Conservation (phyloP, 2,113 vertebrate species). For the Strix uralensis region DNA sequence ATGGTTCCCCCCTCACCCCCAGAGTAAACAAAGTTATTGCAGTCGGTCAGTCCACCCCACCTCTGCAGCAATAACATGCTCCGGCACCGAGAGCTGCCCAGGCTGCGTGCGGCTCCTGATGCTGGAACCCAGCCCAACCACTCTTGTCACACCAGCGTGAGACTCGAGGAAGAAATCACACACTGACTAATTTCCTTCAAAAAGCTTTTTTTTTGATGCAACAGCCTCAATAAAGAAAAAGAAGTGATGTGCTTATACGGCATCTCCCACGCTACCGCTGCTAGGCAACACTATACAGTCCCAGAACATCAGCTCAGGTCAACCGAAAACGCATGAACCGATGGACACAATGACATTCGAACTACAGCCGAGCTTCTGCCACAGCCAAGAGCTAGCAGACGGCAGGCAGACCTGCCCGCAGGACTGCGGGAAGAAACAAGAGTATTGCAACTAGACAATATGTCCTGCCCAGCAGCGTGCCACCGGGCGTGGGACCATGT, state of each 20-base stretch:
- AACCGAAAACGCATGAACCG: rapidly evolving
- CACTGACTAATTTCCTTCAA: slow-evolving; percentile 3
- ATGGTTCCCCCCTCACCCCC: not conserved
- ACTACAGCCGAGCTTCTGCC: not conserved
- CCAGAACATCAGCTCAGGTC: not conserved
- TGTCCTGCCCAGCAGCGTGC: not conserved
- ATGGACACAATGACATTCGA: rapidly evolving
- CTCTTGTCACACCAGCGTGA: not conserved
- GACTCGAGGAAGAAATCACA: not conserved
- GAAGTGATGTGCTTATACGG: slow-evolving; percentile 18
- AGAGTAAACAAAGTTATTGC: slow-evolving; percentile 59
- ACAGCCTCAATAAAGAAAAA: slow-evolving; percentile 13
- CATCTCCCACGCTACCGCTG: not conserved
- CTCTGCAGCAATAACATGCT: not conserved
- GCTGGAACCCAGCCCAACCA: not conserved
- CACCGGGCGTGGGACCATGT: rapidly evolving
- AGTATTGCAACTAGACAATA: not conserved
- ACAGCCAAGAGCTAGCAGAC: not conserved
- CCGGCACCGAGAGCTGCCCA: not conserved
- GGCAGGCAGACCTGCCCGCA: not conserved
- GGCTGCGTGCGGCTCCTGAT: rapidly evolving
- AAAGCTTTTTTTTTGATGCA: not conserved
- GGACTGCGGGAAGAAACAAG: not conserved
- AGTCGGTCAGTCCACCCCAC: not conserved
- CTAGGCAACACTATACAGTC: not conserved